Evolutionary conservation across 2,797 vertebrate species (phyloP).

Genomic region (Mormyrus hasselquistii): DNA sequence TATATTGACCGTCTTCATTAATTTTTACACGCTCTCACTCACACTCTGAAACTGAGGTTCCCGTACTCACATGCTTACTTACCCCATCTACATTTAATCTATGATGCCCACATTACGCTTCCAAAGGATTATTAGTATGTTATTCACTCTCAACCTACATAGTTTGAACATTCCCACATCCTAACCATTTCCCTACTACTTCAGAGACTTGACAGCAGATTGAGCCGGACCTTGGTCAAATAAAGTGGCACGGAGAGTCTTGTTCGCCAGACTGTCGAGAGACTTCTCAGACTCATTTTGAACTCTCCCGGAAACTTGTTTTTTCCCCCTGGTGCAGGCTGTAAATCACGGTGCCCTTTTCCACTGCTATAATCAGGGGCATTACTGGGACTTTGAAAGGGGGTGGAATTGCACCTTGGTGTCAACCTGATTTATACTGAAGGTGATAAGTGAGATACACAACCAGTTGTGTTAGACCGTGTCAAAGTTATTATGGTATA

Average conservation of each 20-base stretch:
- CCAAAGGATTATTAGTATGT: not conserved
- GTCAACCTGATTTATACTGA: not conserved
- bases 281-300: not conserved
- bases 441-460: conserved; percentile 8
- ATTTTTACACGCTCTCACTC: not conserved
- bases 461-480: not conserved
- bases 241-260: not conserved
- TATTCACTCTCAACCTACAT: not conserved
- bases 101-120: not conserved
- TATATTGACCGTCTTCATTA: not conserved
- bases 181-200: no score
- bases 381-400: not conserved
- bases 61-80: not conserved
- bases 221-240: not conserved
- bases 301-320: not conserved
- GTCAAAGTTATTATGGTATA: not conserved
- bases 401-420: not conserved
- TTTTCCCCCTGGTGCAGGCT: not conserved
- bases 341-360: conserved; percentile 1
- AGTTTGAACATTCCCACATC: not conserved
- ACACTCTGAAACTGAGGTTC: not conserved
- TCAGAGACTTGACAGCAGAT: not conserved
- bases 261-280: not conserved
- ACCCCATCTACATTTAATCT: not conserved
- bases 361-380: not conserved